phyloP scores from a whole-genome alignment of 2,888 invertebrate species.

The Pristionchus japonicus region DNA sequence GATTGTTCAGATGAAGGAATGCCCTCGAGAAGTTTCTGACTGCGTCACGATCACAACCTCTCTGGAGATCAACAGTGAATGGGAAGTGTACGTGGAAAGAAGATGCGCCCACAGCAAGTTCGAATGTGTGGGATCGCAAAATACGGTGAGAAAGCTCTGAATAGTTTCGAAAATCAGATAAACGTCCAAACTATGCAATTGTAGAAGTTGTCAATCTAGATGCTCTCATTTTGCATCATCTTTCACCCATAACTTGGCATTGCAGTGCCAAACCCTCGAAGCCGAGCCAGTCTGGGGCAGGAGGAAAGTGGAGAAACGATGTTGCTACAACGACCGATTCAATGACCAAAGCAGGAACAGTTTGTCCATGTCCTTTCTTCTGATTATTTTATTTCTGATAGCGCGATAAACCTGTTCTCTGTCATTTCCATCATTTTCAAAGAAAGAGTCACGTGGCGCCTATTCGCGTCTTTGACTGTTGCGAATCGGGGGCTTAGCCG shows the following conservation, averaged over 20 bases:
- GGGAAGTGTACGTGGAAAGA: background rate
- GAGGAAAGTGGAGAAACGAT: background rate
- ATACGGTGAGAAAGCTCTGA: background rate
- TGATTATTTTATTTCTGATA: background rate
- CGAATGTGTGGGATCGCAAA: background rate
- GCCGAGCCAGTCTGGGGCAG: background rate
- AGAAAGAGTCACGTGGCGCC: background rate
- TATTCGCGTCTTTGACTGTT: background rate
- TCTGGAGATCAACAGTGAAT: background rate
- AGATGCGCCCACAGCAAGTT: background rate
- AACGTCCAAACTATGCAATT: too few relatives aligned
- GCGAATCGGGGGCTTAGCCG: background rate
- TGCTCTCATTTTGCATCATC: too few relatives aligned
- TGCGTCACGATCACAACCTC: background rate
- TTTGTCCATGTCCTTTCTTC: background rate
- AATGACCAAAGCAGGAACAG: background rate
- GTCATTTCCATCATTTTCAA: background rate
- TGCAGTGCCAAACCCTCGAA: background rate
- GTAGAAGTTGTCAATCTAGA: too few relatives aligned
- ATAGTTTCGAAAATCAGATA: background rate
- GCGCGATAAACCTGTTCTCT: background rate
- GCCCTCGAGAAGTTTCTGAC: background rate
- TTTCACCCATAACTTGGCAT: background rate
- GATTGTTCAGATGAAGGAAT: slow-evolving; percentile 5
- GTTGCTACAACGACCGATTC: background rate